Percentiles rank a stretch among this genome's conserved stretches.
Conservation (phyloP, 2,888 invertebrate genomes). For the Tribolium freemani region DNA sequence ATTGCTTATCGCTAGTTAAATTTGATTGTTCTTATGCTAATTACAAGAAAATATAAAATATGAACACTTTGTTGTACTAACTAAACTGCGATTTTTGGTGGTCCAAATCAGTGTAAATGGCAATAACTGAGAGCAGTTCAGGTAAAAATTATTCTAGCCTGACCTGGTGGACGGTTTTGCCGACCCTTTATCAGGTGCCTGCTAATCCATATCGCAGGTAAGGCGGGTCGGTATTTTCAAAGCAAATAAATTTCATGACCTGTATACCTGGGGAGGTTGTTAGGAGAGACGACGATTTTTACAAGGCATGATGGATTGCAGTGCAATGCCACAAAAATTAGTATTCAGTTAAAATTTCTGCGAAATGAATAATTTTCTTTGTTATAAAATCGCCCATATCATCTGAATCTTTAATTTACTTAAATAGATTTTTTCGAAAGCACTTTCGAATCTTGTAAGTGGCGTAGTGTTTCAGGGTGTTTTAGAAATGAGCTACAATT, state of each 20-base stretch:
- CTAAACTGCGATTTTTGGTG: no score
- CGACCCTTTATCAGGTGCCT: neutral
- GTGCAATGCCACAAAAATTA: neutral
- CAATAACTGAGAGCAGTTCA: neutral
- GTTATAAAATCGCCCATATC: no score
- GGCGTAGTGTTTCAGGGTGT: no score
- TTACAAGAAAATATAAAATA: no score
- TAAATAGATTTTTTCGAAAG: no score
- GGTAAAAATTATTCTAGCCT: neutral
- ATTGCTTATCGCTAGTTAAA: neutral
- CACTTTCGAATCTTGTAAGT: no score
- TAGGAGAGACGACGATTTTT: neutral
- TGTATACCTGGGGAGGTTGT: neutral
- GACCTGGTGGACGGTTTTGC: neutral
- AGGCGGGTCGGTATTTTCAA: neutral
- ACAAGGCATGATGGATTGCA: neutral
- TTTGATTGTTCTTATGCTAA: neutral
- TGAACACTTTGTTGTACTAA: no score
- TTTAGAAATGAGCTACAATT: no score
- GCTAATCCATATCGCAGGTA: neutral
- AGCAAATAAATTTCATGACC: neutral
- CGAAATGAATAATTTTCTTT: no score
- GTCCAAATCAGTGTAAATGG: no score
- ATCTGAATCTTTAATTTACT: no score
- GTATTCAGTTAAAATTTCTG: no score